Percentiles rank a stretch among this genome's conserved stretches.
These are phyloP conservation scores for Laothoe populi DNA, from an alignment of 2,888 invertebrate genomes.

Conservation along the genomic window DNA sequence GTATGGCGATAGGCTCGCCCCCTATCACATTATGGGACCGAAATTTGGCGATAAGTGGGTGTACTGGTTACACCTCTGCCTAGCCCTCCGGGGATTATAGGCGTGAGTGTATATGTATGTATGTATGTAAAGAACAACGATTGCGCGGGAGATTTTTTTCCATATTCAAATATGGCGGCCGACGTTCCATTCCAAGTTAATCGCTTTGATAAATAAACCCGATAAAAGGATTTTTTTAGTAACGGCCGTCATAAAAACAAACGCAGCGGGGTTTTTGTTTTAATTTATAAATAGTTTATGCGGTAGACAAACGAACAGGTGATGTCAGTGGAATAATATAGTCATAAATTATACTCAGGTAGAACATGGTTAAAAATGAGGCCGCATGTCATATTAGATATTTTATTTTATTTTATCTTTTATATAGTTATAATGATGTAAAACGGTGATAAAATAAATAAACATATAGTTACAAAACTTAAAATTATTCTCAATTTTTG, in stretches of 20 bases:
- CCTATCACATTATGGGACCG: too few relatives aligned
- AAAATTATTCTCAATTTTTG: neutral
- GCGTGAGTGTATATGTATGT: too few relatives aligned
- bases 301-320: constrained; percentile 44
- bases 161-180: constrained; percentile 41
- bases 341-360: constrained; percentile 15
- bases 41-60: too few relatives aligned
- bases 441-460: neutral
- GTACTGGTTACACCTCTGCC: too few relatives aligned
- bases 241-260: constrained; percentile 43
- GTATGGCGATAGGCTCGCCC: too few relatives aligned
- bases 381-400: neutral
- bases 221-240: constrained; percentile 51
- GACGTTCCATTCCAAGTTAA: constrained; percentile 35
- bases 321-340: constrained; percentile 29
- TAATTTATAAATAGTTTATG: constrained; percentile 41
- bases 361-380: constrained; percentile 1
- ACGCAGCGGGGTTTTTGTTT: constrained; percentile 50
- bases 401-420: neutral
- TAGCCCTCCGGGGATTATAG: too few relatives aligned
- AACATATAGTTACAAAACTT: too few relatives aligned
- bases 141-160: constrained; percentile 19
- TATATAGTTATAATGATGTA: neutral
- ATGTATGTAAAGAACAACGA: neutral
- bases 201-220: constrained; percentile 54